Conservation (phyloP, 92 coral and sea anemone genomes). For the Porites cylindrica region DNA sequence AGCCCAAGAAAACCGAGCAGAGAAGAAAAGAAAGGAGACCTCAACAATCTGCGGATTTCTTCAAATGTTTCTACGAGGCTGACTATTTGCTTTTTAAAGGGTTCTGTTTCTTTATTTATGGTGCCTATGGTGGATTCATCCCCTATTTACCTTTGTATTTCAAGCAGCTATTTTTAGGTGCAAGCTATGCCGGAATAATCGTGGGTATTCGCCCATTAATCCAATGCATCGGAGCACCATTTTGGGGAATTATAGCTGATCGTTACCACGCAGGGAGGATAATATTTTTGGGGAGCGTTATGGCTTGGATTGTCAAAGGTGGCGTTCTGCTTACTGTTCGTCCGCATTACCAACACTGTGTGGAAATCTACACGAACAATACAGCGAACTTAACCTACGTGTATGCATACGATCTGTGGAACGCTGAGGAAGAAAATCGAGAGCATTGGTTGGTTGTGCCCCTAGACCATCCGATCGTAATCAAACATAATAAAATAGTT, state of each 20-base stretch:
- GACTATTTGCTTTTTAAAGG: slow-evolving; percentile 80
- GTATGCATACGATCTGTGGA: slow-evolving; percentile 70
- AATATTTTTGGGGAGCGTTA: slow-evolving; percentile 78
- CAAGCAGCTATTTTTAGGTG: slow-evolving; percentile 80
- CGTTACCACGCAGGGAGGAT: slow-evolving; percentile 77
- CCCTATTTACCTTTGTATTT: slow-evolving; percentile 92
- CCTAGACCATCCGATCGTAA: slow-evolving; percentile 14
- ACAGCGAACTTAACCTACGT: slow-evolving; percentile 68
- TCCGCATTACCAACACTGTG: slow-evolving; percentile 87
- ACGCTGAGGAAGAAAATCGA: not conserved
- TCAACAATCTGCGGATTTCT: not conserved
- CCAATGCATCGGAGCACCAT: slow-evolving; percentile 94
- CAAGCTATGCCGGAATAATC: slow-evolving; percentile 76
- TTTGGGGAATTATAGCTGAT: slow-evolving; percentile 84
- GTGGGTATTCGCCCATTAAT: slow-evolving; percentile 90
- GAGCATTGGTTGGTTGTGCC: slow-evolving; percentile 65
- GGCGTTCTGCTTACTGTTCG: slow-evolving; percentile 74
- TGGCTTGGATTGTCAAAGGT: slow-evolving; percentile 88
- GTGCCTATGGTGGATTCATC: slow-evolving; percentile 82
- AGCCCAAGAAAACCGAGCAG: not conserved
- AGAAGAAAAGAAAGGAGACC: not conserved
- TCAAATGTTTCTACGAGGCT: slow-evolving; percentile 56
- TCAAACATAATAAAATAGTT: slow-evolving; percentile 34
- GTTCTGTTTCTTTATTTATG: slow-evolving; percentile 89
- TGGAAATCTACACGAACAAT: slow-evolving; percentile 68